A percentile compares a stretch with the other conserved stretches of the same genome.
Conservation (phyloP, 2,888 invertebrate species). For the Athetis lepigone region DNA sequence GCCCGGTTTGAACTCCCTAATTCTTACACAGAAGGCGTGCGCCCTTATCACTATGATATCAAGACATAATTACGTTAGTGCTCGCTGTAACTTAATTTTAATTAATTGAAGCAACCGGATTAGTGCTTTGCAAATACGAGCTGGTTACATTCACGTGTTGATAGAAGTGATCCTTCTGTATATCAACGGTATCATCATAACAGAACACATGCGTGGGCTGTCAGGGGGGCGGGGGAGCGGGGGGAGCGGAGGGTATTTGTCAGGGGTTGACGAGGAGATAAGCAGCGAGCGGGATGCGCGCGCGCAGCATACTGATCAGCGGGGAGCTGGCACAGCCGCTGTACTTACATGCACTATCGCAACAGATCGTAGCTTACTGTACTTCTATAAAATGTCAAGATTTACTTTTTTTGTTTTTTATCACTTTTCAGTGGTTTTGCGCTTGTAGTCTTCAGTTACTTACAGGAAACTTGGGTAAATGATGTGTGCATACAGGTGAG, state of each 20-base stretch:
- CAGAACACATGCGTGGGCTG: slow-evolving; percentile 26
- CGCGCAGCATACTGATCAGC: slow-evolving; percentile 61
- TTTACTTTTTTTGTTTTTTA: background rate
- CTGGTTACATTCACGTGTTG: background rate
- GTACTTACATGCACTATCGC: slow-evolving; percentile 11
- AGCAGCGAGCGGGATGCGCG: slow-evolving; percentile 55
- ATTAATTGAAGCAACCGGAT: background rate
- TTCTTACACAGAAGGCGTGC: too few relatives aligned
- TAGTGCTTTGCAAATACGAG: too few relatives aligned
- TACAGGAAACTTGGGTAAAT: background rate
- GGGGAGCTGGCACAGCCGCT: slow-evolving; percentile 19
- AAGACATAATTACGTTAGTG: too few relatives aligned
- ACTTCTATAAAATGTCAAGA: background rate
- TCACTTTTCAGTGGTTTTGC: background rate
- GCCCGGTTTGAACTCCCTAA: too few relatives aligned
- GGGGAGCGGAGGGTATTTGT: slow-evolving; percentile 49
- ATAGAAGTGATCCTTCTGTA: slow-evolving; percentile 27
- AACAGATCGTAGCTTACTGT: background rate
- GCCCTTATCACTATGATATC: too few relatives aligned
- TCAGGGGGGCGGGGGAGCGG: background rate
- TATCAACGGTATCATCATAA: background rate
- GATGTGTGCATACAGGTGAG: too few relatives aligned
- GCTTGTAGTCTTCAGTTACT: background rate
- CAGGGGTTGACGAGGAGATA: slow-evolving; percentile 63
- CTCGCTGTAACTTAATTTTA: background rate